Conservation (phyloP, 2,113 vertebrate species). For the Podilymbus podiceps region DNA sequence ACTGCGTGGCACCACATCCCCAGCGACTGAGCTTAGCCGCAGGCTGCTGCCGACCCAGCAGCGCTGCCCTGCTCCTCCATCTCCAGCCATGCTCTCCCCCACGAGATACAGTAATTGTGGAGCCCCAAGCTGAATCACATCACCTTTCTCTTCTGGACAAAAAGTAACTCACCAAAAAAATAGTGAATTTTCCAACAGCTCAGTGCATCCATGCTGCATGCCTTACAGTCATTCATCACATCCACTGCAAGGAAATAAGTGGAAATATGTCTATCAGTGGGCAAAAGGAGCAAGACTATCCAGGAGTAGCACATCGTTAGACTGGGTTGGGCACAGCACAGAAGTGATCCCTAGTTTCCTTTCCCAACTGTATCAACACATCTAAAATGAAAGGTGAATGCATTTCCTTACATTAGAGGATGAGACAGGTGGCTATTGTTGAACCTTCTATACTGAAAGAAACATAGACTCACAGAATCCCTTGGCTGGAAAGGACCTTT, state of each 20-base stretch:
- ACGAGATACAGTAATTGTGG: rapidly evolving
- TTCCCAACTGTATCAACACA: rapidly evolving
- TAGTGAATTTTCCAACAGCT: not conserved
- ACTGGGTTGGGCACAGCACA: not conserved
- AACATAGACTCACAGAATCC: too few relatives aligned
- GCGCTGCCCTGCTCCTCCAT: rapidly evolving
- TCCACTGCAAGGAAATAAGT: not conserved
- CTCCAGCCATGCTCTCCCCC: not conserved
- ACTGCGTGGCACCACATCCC: not conserved
- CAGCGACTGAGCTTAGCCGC: rapidly evolving
- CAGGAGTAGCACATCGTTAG: not conserved
- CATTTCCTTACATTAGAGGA: not conserved
- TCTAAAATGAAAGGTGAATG: not conserved
- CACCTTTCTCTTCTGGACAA: not conserved
- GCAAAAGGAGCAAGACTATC: not conserved
- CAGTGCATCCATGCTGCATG: not conserved
- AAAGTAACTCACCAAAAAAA: not conserved
- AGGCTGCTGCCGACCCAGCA: not conserved
- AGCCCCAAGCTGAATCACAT: not conserved
- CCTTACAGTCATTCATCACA: not conserved
- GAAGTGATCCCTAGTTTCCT: not conserved
- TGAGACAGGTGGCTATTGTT: not conserved
- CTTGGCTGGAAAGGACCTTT: too few relatives aligned
- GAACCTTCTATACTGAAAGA: not conserved
- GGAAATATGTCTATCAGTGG: not conserved